Base-by-base conservation (phyloP, 2,797 vertebrate genomes). In the Rhabdophis nuchalis region DNA sequence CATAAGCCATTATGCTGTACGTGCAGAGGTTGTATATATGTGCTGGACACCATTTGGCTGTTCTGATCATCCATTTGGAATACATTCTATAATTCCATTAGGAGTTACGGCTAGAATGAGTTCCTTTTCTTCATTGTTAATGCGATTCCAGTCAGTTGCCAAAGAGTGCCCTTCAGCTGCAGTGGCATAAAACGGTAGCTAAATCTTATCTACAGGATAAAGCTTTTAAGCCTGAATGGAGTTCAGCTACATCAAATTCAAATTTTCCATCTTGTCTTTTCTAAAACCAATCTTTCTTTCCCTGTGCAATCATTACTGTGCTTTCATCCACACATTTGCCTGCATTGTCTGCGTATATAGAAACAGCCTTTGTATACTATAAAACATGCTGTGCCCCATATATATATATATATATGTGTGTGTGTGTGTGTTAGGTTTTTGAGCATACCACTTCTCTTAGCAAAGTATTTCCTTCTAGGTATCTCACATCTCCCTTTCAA, bases 371-470 rank as follows among this genome's bases (percentile, higher is more conserved):
- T 46, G 36, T 52, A 46, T 91, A 61, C 52, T 86, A 86, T 61
- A 88, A 60, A 85, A 56, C 86, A 54, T 36, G 85, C 88, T 89
- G 36, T n/a, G 2, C 46, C 27, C 12, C 86, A 10, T 54, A 53
- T 56, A 56, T 56, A 56, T 56, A 56, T 16, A 18, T 50, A 50
- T 50, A 29, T 89, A 90, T 93, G 85, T n/a, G n/a, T n/a, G n/a
- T n/a, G n/a, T n/a, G n/a, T n/a, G n/a, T n/a, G n/a, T n/a, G n/a
- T n/a, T n/a, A n/a, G n/a, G n/a, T n/a, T n/a, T n/a, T n/a, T n/a
- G n/a, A n/a, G 92, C 58, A 89, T 60, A 50, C 1, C 64, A 2
- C 1, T 91, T 93, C 88, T 93, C 58, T n/a, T 93, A 88, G 5
- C 50, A 46, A 0, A 90, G 89, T 5, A 20, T 86, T 94, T 87